Conservation (phyloP, 53 echinoderm and acorn worm species). For the Astropecten irregularis region DNA sequence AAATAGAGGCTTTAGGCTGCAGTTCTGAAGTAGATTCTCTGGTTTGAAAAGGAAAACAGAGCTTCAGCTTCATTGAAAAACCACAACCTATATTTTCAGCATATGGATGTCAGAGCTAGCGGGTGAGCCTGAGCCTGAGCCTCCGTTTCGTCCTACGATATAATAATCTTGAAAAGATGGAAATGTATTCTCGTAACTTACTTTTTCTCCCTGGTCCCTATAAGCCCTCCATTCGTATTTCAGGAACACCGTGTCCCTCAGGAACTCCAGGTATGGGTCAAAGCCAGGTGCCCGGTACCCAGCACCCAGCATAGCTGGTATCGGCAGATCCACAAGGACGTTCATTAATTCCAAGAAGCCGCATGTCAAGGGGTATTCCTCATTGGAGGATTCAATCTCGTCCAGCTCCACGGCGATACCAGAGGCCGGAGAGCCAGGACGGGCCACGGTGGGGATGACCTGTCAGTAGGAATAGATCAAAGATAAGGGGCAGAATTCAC, state of each 20-base stretch:
- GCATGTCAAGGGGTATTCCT: slow-evolving; percentile 81
- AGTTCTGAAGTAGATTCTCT: too few species aligned
- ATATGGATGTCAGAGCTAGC: too few species aligned
- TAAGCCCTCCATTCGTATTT: slow-evolving; percentile 88
- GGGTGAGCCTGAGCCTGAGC: too few species aligned
- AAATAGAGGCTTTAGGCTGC: too few species aligned
- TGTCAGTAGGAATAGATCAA: background rate
- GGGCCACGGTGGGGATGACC: slow-evolving; percentile 82
- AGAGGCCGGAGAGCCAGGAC: slow-evolving; percentile 53
- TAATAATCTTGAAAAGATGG: too few species aligned
- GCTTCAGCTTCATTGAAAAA: too few species aligned
- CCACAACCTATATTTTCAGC: too few species aligned
- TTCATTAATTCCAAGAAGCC: slow-evolving; percentile 83
- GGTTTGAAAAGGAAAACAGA: too few species aligned
- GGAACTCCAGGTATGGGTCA: slow-evolving; percentile 95
- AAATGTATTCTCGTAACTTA: background rate
- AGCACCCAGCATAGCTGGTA: slow-evolving; percentile 81
- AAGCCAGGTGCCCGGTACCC: slow-evolving; percentile 95
- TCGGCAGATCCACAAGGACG: slow-evolving; percentile 69
- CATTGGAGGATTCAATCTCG: slow-evolving; percentile 88
- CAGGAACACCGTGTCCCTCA: slow-evolving; percentile 86
- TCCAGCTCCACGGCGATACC: slow-evolving; percentile 95
- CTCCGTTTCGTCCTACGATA: background rate
- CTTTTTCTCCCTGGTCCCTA: slow-evolving; percentile 80
- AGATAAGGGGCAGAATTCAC: background rate